A percentile compares a stretch with the other conserved stretches of the same genome.
Evolutionary conservation across 1,140 invertebrate genomes (phyloP).

Genomic region (Doryteuthis pealeii): DNA sequence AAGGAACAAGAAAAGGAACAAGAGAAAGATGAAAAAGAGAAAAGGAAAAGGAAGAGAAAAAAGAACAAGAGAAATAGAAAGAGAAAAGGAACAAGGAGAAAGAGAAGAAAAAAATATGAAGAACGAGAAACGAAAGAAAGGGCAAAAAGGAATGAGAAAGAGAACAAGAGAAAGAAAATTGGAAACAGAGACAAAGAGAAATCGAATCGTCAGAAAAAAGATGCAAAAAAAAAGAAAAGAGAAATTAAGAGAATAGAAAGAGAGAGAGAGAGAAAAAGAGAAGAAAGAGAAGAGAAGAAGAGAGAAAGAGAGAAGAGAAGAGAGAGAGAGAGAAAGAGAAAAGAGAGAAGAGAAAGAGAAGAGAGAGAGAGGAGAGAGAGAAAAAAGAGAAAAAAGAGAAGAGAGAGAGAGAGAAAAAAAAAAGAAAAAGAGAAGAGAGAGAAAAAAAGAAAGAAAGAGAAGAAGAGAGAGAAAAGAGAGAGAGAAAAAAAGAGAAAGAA

Average conservation of each 20-base stretch:
- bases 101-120: background rate
- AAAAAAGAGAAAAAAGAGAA: background rate
- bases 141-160: background rate
- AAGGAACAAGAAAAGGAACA: background rate
- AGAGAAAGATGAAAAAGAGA: background rate
- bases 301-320: background rate
- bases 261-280: background rate
- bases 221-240: background rate
- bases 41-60: background rate
- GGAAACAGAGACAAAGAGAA: background rate
- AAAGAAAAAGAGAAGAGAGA: background rate
- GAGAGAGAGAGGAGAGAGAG: background rate
- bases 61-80: background rate
- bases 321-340: background rate
- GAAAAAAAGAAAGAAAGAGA: background rate
- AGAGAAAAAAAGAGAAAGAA: background rate
- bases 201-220: background rate
- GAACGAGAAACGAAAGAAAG: background rate
- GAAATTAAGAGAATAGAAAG: background rate
- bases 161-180: background rate
- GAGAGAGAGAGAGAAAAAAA: background rate
- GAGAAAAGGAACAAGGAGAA: background rate
- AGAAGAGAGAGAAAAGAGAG: background rate
- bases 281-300: background rate
- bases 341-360: background rate